These are phyloP conservation scores for Thermophis baileyi DNA, from an alignment of 2,113 vertebrate species.

Conservation along the genomic window DNA sequence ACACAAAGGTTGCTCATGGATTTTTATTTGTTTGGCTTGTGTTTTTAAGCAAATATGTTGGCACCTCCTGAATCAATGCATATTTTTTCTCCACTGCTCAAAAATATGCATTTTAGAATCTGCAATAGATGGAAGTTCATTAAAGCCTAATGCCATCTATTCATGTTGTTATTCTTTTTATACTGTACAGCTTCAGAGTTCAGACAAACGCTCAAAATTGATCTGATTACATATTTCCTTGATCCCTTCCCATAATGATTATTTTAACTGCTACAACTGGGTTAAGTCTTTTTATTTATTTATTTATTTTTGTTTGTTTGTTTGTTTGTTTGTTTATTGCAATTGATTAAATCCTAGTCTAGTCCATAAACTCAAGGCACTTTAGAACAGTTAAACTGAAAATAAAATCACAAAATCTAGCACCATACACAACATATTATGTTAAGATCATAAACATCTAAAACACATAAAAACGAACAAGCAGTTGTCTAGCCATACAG, in stretches of 20 bases:
- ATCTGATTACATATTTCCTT: neutral
- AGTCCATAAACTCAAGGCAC: neutral
- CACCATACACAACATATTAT: neutral
- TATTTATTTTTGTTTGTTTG: no score
- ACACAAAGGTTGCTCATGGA: neutral
- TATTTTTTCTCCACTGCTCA: neutral
- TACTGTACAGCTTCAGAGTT: neutral
- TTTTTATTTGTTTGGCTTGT: neutral
- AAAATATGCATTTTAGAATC: neutral
- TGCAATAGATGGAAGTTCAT: neutral
- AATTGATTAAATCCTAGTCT: neutral
- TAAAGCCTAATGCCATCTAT: neutral
- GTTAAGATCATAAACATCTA: neutral
- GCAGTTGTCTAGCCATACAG: neutral
- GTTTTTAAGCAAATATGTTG: neutral
- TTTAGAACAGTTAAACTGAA: neutral
- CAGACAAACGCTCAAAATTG: neutral
- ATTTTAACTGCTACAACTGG: neutral
- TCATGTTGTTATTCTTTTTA: neutral
- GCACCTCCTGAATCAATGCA: neutral
- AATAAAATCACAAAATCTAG: neutral
- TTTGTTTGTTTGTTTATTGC: neutral
- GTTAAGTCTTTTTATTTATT: neutral
- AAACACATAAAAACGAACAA: neutral
- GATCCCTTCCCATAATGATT: neutral